Evolutionary conservation across 2,113 vertebrate genomes (phyloP), one percentile per base, ranked within the genome.

Genomic region (Chelonoidis abingdonii): DNA sequence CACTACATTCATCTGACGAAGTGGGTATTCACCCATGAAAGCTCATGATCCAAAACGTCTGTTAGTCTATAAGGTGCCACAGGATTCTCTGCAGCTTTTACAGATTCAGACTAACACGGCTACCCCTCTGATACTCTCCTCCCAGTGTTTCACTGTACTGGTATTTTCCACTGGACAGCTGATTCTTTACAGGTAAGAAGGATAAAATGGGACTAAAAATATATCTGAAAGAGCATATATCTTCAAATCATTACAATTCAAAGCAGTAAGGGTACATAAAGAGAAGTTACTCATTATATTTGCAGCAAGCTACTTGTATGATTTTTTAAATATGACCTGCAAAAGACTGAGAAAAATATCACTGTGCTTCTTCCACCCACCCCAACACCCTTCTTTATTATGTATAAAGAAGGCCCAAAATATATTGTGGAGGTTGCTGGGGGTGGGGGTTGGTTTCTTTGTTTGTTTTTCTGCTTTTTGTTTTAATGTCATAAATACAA

Each of bases 381-480:
- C 24, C 2, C 22, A 27, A 5, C 57, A 9, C 22, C 8, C 41
- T 75, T 75, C 38, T 41, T 38, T 75, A 75, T 22, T 75, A 75
- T 24, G 22, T 75, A 38, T 75, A 38, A 75, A 75, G 9, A 75
- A 75, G 38, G 88, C 47, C 65, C 86, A 80, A 91, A 13, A 59
- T 5, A 1, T 65, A 35, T 65, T 35, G 31, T 35, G 31, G 31
- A 65, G 59, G 31, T 35, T 65, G 59, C 17, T 65, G 29, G 3
- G 6, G 31, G 59, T 29, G 31, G 31, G 59, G 13, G 95, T 96
- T 75, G 59, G 89, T 27, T 35, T 69, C 47, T 57, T 87, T 14
- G 50, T 57, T 87, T 14, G 88, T 86, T 80, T 85, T 88, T 53
- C 95, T 89, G 72, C 65, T 81, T 93, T 89, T 89, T 27, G 83